These are phyloP conservation scores for Porites divaricata DNA, from an alignment of 92 coral and sea anemone genomes.

Conservation along the genomic window DNA sequence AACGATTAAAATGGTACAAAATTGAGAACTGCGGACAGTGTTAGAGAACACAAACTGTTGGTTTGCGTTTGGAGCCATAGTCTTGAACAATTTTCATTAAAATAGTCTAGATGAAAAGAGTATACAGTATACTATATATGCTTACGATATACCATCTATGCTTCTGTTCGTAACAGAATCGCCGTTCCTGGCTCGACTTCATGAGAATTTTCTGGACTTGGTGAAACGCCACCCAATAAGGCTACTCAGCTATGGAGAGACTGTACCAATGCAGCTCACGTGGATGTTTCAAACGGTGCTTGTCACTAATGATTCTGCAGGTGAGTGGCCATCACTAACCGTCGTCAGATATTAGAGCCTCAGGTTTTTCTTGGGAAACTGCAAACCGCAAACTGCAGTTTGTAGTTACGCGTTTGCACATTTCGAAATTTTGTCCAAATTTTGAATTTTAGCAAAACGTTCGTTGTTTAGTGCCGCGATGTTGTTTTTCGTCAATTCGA, in stretches of 20 bases:
- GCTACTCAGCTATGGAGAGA: constrained; percentile 91
- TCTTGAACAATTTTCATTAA: not conserved
- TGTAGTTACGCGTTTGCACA: no score
- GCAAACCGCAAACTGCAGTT: no score
- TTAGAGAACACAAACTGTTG: no score
- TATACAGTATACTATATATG: not conserved
- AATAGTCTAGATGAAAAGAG: not conserved
- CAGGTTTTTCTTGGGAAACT: no score
- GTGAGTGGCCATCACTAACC: constrained; percentile 35
- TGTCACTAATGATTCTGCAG: constrained; percentile 85
- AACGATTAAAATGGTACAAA: no score
- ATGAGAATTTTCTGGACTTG: constrained; percentile 70
- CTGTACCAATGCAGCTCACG: constrained; percentile 78
- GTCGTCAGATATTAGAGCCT: no score
- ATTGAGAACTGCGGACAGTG: no score
- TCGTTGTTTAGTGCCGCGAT: no score
- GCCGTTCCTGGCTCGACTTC: constrained; percentile 80
- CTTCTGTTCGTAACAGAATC: constrained; percentile 57
- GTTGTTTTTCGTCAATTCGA: no score
- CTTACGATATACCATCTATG: not conserved
- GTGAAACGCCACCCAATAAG: constrained; percentile 61
- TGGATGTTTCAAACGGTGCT: constrained; percentile 82
- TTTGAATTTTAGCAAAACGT: no score
- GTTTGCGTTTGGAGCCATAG: no score
- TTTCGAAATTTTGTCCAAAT: no score